phyloP scores from a whole-genome alignment of 2,888 invertebrate species.

The Isotomurus palustris region DNA sequence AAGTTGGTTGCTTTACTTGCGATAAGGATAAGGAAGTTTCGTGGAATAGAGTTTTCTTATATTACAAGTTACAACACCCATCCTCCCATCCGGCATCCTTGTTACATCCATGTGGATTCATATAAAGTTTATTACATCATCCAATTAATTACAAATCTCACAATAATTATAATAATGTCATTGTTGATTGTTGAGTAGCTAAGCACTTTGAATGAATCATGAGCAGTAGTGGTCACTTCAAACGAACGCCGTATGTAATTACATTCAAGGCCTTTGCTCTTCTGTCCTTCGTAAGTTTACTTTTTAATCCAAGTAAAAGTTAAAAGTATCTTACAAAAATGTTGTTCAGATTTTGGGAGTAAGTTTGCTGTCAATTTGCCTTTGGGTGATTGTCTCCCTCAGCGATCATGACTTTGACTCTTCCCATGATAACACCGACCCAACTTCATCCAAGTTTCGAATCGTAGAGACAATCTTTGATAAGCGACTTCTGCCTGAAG shows the following conservation, averaged over 20 bases:
- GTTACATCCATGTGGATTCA: too few species aligned
- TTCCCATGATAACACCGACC: background rate
- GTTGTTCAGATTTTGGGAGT: constrained; percentile 1
- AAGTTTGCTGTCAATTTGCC: background rate
- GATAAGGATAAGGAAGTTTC: too few species aligned
- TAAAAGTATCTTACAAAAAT: background rate
- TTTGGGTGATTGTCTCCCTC: background rate
- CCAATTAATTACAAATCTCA: background rate
- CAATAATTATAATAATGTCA: background rate
- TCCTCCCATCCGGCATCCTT: too few species aligned
- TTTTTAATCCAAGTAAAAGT: background rate
- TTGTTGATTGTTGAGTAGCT: too few species aligned
- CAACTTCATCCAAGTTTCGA: background rate
- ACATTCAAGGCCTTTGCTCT: background rate
- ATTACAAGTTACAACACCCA: too few species aligned
- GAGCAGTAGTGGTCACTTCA: background rate
- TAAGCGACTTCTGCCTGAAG: background rate
- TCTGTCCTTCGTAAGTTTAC: background rate
- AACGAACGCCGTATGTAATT: background rate
- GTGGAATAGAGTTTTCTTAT: too few species aligned
- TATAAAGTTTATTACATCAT: background rate
- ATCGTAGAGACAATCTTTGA: background rate
- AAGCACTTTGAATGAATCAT: background rate
- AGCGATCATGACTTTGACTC: background rate
- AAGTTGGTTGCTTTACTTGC: too few species aligned